These are phyloP conservation scores for Troides helena DNA, from an alignment of 2,888 invertebrate genomes.

Conservation along the genomic window DNA sequence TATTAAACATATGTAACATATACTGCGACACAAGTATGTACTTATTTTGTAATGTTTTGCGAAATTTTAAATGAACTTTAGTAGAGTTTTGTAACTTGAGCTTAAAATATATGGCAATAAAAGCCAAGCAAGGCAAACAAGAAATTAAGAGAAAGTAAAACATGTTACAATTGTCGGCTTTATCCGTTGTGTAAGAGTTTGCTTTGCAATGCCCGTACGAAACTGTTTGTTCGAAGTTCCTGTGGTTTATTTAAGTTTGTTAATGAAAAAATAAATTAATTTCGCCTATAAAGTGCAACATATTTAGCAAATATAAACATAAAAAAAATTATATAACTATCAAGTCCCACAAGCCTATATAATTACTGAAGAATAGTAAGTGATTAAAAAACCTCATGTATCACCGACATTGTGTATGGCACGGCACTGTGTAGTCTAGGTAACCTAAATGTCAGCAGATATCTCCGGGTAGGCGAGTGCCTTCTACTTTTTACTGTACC, in stretches of 20 bases:
- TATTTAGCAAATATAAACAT: background rate
- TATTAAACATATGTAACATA: background rate
- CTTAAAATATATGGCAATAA: constrained; percentile 15
- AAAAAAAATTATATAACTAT: background rate
- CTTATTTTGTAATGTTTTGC: constrained; percentile 25
- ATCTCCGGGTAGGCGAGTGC: constrained; percentile 58
- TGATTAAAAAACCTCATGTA: constrained; percentile 15
- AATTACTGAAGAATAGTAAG: constrained; percentile 10
- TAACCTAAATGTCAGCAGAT: constrained; percentile 57
- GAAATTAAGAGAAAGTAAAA: constrained; percentile 29
- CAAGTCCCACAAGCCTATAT: constrained; percentile 9
- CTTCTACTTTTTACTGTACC: constrained; percentile 55
- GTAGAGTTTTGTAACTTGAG: constrained; percentile 11
- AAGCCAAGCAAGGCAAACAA: constrained; percentile 18
- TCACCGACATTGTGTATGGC: constrained; percentile 31
- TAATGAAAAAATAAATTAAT: background rate
- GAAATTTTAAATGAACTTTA: constrained; percentile 8
- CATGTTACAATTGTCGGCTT: constrained; percentile 8
- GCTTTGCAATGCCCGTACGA: background rate
- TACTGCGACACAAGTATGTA: background rate
- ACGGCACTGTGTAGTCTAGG: constrained; percentile 40
- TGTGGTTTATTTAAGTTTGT: background rate
- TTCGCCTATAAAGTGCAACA: background rate
- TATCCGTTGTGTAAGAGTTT: constrained; percentile 16
- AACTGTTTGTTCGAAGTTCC: background rate